Evolutionary conservation across 2,113 vertebrate genomes (phyloP), one percentile per base, ranked within the genome.

Genomic region (Gymnobelideus leadbeateri): DNA sequence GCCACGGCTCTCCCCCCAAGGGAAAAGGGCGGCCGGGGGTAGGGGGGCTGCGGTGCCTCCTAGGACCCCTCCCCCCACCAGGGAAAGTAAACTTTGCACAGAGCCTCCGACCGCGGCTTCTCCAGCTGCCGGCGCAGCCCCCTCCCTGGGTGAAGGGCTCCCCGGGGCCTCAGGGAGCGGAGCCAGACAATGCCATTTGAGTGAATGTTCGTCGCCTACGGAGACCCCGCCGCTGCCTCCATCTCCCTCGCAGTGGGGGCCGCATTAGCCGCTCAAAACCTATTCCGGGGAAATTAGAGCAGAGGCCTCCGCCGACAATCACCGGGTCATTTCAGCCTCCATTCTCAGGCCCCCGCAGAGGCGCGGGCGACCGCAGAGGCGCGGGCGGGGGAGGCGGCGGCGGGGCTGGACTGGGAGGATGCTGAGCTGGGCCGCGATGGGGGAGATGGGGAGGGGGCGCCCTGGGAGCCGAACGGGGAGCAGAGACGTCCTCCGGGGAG

Each of bases 221-320:
- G 98, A 98, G 97, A 97, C 98, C 98, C 98, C 90, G 98, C 98
- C 95, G 97, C 95, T 98, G 89, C 97, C 98, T 98, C 98, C 97
- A 98, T 99, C 98, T 99, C 98, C 95, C 54, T 97, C 99, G 91
- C 99, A 98, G 98, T 96, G 24, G 98, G 98, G 97, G 98, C 98
- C 94, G 96, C 98, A 98, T 99, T 98, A 99, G 98, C 98, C 89
- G 98, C 98, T 99, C 98, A 98, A 98, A 99, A 98, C 98, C 97
- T 98, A 98, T 99, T 98, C 98, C 98, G 94, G 97, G 94, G 98
- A 98, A 99, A 99, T 99, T 98, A 99, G 98, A 98, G 98, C 98
- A 91, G 92, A 97, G 98, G 97, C 98, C 98, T 98, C 98, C 95
- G 98, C 98, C 96, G 93, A 98, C 98, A 98, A 99, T 99, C 98